Conservation (phyloP, 2,797 vertebrate genomes). For the Sebastes goodei region DNA sequence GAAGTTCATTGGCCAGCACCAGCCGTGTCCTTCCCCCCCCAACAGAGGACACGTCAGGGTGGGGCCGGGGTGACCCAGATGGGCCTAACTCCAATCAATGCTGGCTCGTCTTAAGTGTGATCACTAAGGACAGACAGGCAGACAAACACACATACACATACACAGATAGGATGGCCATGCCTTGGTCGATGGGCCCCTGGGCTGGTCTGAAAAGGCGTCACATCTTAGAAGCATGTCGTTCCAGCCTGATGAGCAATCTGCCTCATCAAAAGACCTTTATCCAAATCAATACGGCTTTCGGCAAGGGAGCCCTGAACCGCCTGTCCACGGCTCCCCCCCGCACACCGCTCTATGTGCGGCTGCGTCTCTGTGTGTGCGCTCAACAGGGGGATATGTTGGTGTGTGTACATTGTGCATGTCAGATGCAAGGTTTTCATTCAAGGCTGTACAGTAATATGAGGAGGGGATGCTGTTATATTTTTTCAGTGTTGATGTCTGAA, state of each 20-base stretch:
- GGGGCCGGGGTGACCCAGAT: constrained; percentile 58
- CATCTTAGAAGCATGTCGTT: constrained; percentile 82
- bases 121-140: constrained; percentile 62
- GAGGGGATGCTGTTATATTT: neutral
- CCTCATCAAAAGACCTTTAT: constrained; percentile 84
- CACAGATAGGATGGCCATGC: constrained; percentile 35
- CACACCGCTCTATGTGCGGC: constrained; percentile 12
- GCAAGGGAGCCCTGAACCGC: constrained; percentile 62
- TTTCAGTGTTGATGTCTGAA: constrained; percentile 8
- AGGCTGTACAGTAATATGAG: constrained; percentile 8
- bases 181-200: constrained; percentile 75
- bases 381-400: constrained; percentile 24
- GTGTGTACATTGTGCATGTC: constrained; percentile 39
- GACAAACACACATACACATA: constrained; percentile 16
- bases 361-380: constrained; percentile 24
- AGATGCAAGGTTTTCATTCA: constrained; percentile 26
- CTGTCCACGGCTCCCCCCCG: constrained; percentile 42
- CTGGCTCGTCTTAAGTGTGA: constrained; percentile 66
- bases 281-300: constrained; percentile 81
- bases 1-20: constrained; percentile 57
- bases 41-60: constrained; percentile 58
- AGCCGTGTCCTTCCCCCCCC: constrained; percentile 44
- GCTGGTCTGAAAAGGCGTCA: constrained; percentile 77
- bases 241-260: constrained; percentile 84
- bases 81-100: constrained; percentile 74